Percentiles rank a stretch among this genome's conserved stretches.
Conservation (phyloP, 2,797 vertebrate genomes). For the Dromococcyx pavoninus region DNA sequence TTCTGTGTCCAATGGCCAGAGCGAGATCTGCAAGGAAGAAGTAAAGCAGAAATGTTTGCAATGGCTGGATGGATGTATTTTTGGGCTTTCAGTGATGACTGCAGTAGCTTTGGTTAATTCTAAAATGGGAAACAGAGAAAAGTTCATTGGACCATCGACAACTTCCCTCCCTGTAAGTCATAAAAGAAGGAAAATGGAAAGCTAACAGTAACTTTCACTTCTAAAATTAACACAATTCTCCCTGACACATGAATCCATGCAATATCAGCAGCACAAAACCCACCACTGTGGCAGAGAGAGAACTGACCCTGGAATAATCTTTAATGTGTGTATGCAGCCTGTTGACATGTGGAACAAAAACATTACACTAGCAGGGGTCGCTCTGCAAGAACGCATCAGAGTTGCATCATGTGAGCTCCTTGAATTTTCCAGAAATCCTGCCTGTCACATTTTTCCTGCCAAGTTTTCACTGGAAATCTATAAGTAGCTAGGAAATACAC, state of each 20-base stretch:
- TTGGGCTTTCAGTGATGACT: background rate
- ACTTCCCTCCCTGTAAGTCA: background rate
- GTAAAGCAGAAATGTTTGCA: background rate
- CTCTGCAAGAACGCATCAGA: conserved; percentile 15
- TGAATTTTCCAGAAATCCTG: conserved; percentile 17
- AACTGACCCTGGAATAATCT: background rate
- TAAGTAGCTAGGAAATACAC: background rate
- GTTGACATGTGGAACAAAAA: background rate
- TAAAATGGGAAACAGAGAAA: background rate
- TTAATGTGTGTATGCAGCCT: background rate
- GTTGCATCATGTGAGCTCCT: conserved; percentile 62
- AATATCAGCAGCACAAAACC: background rate
- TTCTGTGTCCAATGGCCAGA: background rate
- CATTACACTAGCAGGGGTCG: background rate
- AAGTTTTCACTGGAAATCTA: background rate
- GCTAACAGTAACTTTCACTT: background rate
- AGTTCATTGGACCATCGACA: accelerated
- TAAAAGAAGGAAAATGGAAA: background rate
- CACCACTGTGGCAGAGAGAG: background rate
- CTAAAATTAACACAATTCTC: background rate
- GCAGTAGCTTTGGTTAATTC: background rate
- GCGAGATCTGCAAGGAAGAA: background rate
- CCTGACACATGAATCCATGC: background rate
- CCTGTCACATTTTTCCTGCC: background rate
- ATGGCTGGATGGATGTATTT: background rate